Base-by-base conservation (phyloP, 2,888 invertebrate genomes). In the Drosophila infuscata region DNA sequence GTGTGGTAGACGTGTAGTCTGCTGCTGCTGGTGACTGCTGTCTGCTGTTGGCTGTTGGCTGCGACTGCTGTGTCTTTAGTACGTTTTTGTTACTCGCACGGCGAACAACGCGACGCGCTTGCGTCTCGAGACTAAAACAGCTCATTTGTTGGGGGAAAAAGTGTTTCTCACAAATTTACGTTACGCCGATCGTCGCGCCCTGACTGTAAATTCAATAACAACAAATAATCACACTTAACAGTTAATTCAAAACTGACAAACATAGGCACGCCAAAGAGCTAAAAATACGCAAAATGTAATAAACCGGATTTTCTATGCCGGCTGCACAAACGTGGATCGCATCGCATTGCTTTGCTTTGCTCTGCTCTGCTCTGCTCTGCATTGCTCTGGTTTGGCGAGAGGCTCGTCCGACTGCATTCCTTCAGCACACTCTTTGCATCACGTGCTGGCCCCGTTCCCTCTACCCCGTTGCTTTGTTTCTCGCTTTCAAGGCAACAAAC, bases 391-490 rank as follows among this genome's bases (percentile, higher is more conserved):
- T 38, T 41, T 25, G 60, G 75, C 53, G 74, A 82, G 87, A 76
- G 85, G 85, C 85, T 82, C 85, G 85, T 85, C 85, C 85, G 73
- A 87, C 85, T 85, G 87, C 85, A 86, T 86, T 87, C 83, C 80
- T 81, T 57, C 32, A 32, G 61, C 62, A 30, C 46, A 46, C 46
- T 54, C 73, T 76, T 63, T 62, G 69, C 70, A 68, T 77, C 82
- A 87, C 79, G 82, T 82, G 84, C 53, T 48, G 63, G 67, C 56
- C 38, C 53, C 61, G 53, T 59, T 54, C 64, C 25, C 36, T 46
- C 49, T 25, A 4, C n/a, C n/a, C 9, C 20, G 20, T 54, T 11
- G 12, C 5, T 9, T 9, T 1, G 15, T 51, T 32, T 12, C 20
- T 8, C 43, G 58, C 79, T 67, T 72, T 76, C 82, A 81, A 82